These are phyloP conservation scores for Andrena praecox DNA, from an alignment of 2,888 invertebrate genomes.

Conservation along the genomic window DNA sequence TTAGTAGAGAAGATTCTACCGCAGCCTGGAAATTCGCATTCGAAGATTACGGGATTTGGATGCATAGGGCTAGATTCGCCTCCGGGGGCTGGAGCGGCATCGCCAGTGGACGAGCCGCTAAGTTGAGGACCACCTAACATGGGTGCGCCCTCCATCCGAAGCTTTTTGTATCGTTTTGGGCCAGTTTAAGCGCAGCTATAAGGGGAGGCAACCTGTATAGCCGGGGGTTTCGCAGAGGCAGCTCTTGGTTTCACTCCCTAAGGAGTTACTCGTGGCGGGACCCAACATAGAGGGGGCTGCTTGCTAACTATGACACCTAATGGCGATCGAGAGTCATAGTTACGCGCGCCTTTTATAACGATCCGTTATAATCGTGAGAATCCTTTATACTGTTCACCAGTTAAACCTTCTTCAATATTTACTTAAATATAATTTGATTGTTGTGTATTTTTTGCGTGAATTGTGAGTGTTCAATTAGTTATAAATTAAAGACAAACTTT, in stretches of 20 bases:
- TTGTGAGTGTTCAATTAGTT: no score
- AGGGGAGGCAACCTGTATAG: neutral
- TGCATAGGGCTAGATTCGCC: neutral
- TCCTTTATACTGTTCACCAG: no score
- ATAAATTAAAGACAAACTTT: no score
- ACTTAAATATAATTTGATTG: no score
- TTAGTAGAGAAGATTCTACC: neutral
- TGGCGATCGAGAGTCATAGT: no score
- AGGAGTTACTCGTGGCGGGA: conserved; percentile 1
- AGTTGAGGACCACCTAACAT: conserved; percentile 40
- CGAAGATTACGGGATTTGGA: neutral
- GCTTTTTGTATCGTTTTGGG: conserved; percentile 18
- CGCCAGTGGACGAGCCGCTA: conserved; percentile 15
- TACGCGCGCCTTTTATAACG: no score
- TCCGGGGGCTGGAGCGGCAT: neutral
- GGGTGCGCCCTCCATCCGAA: conserved; percentile 46
- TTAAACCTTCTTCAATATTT: no score
- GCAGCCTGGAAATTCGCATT: neutral
- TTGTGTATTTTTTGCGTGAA: no score
- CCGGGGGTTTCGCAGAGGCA: neutral
- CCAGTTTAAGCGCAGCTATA: neutral
- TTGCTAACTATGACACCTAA: conserved; percentile 5
- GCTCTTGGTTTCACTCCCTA: neutral
- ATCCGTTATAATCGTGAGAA: no score
- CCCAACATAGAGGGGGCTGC: conserved; percentile 4